phyloP scores from a whole-genome alignment of 1,140 invertebrate species.

The Leptinotarsa undecemlineata region DNA sequence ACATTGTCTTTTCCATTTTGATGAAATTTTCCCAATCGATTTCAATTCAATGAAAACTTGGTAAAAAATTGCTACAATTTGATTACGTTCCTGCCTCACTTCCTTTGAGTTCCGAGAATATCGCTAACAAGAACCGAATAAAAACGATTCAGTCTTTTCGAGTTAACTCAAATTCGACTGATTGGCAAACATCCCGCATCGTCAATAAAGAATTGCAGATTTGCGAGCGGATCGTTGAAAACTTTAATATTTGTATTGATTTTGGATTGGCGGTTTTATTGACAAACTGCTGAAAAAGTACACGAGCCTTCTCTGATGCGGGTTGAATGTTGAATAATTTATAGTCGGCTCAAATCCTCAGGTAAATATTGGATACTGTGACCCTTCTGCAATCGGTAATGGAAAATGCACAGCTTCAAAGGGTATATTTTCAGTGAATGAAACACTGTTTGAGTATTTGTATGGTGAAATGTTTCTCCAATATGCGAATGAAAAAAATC shows the following conservation, averaged over 20 bases:
- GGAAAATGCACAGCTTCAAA: neutral
- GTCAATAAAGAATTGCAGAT: constrained; percentile 9
- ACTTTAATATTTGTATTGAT: constrained; percentile 18
- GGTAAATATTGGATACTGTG: neutral
- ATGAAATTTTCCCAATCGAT: no score
- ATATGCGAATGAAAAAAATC: no score
- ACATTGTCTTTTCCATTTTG: no score
- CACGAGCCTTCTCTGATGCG: neutral
- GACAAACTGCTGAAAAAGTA: neutral
- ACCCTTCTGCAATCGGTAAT: neutral
- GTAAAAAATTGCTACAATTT: no score
- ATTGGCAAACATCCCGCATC: constrained; percentile 22
- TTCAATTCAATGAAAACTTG: no score
- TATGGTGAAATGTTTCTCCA: no score
- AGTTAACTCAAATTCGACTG: constrained; percentile 3
- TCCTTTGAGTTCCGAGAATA: neutral
- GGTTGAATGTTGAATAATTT: constrained; percentile 1
- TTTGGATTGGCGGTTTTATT: constrained; percentile 9
- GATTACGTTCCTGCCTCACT: no score
- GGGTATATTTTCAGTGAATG: neutral
- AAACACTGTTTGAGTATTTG: no score
- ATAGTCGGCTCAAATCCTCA: neutral
- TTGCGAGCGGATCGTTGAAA: neutral
- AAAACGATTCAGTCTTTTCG: neutral
- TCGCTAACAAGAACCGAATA: neutral